Base-by-base conservation (phyloP, 2,888 invertebrate genomes). In the Watsonalla binaria region DNA sequence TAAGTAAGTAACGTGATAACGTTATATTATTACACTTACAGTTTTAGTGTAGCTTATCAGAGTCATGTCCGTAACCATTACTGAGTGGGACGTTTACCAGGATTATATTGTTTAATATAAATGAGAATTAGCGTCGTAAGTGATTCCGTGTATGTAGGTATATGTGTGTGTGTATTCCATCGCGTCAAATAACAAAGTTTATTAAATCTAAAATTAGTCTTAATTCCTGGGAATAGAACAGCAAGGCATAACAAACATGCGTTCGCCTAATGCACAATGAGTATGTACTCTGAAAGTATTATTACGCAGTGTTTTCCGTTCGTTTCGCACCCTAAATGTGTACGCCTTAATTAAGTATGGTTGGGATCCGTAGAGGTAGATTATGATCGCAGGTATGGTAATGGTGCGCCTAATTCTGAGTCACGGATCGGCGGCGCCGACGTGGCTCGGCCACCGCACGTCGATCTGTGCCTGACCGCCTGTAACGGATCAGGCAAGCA, bases 321-420 rank as follows among this genome's bases (percentile, higher is more conserved):
- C 70, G 73, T 72, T 79, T 81, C 70, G 78, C 80, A 80, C 82
- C 82, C 84, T 74, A 82, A 80, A 78, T 72, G 66, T 77, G 72
- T 76, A 78, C 68, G 71, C 79, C 74, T 81, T 83, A 83, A 86
- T 86, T 84, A 83, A 82, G 74, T 70, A 72, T 61, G 68, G 74
- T 71, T 63, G 72, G 76, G 74, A 76, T 77, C 69, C 37, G 49
- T 49, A 37, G 49, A 49, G 72, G 80, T 75, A 74, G 83, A 81
- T 84, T 71, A 74, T 75, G 79, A 85, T 84, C 82, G 70, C 67
- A 62, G 11, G 72, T 73, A 74, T 78, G 80, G 74, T 80, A 80
- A 76, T 78, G 76, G 78, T 66, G 69, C 72, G 71, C 76, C 80
- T 76, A 80, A 79, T 78, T 77, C 76, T 78, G 80, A 81, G 78